A percentile compares a stretch with the other conserved stretches of the same genome.
phyloP scores from a whole-genome alignment of 2,113 vertebrate species.

The Thomomys bottae region DNA sequence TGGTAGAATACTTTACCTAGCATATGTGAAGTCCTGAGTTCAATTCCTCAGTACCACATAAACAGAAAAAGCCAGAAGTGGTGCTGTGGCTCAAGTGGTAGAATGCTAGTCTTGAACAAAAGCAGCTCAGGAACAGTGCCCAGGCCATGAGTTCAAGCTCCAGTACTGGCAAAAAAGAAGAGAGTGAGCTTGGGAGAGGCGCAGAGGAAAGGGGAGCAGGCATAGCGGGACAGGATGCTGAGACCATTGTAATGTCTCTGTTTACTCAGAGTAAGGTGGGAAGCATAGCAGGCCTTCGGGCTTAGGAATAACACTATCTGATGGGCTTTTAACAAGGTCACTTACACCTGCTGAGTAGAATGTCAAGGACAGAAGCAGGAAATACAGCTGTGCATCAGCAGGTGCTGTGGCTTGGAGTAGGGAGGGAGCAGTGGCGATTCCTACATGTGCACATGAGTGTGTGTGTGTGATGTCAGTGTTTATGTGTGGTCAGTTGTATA shows the following conservation, averaged over 20 bases:
- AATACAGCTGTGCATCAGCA: neutral
- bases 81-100: too few relatives aligned
- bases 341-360: neutral
- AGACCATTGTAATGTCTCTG: neutral
- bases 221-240: too few relatives aligned
- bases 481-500: neutral
- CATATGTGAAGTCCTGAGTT: too few relatives aligned
- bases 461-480: too few relatives aligned
- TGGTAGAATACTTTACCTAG: too few relatives aligned
- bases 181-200: neutral
- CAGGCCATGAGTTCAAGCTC: too few relatives aligned
- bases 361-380: neutral
- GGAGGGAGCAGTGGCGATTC: neutral
- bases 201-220: fast-evolving
- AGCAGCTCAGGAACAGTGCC: too few relatives aligned
- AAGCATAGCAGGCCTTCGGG: neutral
- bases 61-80: too few relatives aligned
- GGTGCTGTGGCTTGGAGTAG: neutral
- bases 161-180: too few relatives aligned
- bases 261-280: neutral
- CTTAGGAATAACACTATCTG: neutral
- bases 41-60: too few relatives aligned
- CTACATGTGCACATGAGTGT: neutral
- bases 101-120: too few relatives aligned
- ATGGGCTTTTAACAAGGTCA: neutral